Conservation (phyloP, 1,140 invertebrate genomes). For the Chironomus striatipennis region DNA sequence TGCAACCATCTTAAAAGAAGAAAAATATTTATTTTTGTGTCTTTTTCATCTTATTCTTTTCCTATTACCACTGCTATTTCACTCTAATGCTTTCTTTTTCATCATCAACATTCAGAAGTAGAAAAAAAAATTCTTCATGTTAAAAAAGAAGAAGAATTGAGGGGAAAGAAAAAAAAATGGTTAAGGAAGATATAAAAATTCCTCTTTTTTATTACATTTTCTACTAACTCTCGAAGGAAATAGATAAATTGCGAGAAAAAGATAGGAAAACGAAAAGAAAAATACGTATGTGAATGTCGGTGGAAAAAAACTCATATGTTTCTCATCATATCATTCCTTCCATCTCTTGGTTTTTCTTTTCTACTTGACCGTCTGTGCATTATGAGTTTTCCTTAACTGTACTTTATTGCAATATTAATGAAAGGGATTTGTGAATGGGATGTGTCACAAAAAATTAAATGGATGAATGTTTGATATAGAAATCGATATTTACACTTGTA, state of each 20-base stretch:
- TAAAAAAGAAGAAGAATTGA: no score
- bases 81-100: not conserved
- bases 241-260: slow-evolving; percentile 1
- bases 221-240: slow-evolving; percentile 1
- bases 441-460: no score
- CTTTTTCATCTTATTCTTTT: not conserved
- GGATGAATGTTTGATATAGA: no score
- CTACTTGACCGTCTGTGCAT: not conserved
- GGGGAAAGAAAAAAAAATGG: no score
- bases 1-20: not conserved
- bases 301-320: slow-evolving; percentile 3
- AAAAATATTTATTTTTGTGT: slow-evolving; percentile 21
- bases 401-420: not conserved
- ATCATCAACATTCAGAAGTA: not conserved
- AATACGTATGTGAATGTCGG: not conserved
- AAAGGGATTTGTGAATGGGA: not conserved
- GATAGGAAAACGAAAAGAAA: no score
- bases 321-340: not conserved
- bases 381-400: not conserved
- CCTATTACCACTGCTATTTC: not conserved
- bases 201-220: slow-evolving; percentile 11
- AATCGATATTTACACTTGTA: no score
- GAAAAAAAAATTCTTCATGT: no score
- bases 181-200: no score
- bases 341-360: not conserved